These are phyloP conservation scores for Platycercus adscitus DNA, from an alignment of 2,113 vertebrate species.

Conservation along the genomic window DNA sequence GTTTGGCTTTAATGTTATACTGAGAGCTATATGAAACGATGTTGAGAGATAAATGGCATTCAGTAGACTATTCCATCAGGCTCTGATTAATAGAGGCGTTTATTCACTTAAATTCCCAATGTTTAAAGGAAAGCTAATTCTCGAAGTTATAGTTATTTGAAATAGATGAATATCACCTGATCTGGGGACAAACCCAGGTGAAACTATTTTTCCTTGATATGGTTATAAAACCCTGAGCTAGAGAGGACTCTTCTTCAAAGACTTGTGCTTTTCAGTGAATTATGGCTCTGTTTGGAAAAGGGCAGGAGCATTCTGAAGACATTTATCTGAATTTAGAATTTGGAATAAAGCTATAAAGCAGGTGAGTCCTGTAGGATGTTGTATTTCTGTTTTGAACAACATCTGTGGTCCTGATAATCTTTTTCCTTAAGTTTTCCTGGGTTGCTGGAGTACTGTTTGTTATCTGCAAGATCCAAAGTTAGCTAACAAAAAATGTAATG, in stretches of 20 bases:
- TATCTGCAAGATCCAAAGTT: not conserved
- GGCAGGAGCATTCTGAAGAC: not conserved
- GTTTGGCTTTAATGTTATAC: not conserved
- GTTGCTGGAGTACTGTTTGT: not conserved
- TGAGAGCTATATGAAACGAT: not conserved
- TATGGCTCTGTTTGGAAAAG: not conserved
- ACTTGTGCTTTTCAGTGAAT: not conserved
- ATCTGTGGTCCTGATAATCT: not conserved
- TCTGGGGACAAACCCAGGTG: not conserved
- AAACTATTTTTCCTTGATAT: not conserved
- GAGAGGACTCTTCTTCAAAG: rapidly evolving
- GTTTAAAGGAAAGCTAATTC: not conserved
- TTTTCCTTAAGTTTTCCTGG: not conserved
- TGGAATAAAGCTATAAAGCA: not conserved
- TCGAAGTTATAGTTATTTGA: not conserved
- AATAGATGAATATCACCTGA: not conserved
- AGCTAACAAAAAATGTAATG: not conserved
- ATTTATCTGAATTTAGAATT: not conserved
- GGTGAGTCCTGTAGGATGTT: not conserved
- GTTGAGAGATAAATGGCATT: not conserved
- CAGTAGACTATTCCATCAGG: not conserved
- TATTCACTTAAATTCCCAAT: not conserved
- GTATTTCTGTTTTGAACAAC: not conserved
- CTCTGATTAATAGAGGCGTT: not conserved
- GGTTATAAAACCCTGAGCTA: not conserved